Conservation (phyloP, 2,888 invertebrate genomes). For the Embidobia sp. region DNA sequence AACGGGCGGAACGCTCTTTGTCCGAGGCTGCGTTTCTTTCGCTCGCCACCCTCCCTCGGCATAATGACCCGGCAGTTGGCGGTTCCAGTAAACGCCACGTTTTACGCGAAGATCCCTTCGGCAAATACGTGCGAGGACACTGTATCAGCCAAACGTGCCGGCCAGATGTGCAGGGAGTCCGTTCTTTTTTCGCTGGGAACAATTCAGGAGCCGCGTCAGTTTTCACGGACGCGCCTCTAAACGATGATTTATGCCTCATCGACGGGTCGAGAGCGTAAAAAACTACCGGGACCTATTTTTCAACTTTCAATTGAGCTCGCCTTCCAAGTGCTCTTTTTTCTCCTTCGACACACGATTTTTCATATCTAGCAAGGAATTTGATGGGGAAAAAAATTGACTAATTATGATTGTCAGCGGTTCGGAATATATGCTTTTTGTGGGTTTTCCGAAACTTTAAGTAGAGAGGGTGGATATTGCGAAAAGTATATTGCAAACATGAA, state of each 20-base stretch:
- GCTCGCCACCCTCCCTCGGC: constrained; percentile 24
- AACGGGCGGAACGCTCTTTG: constrained; percentile 22
- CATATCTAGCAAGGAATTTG: too few relatives aligned
- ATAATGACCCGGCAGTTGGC: constrained; percentile 62
- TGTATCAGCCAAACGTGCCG: constrained; percentile 51
- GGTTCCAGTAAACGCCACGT: constrained; percentile 62
- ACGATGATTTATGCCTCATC: constrained; percentile 26
- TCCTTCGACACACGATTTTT: too few relatives aligned
- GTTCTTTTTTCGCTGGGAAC: constrained; percentile 16
- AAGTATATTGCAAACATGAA: too few relatives aligned
- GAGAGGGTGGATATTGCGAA: too few relatives aligned
- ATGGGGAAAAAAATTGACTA: too few relatives aligned
- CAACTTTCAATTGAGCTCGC: constrained; percentile 8
- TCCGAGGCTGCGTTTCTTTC: not conserved
- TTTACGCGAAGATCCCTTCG: constrained; percentile 60
- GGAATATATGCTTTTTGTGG: too few relatives aligned
- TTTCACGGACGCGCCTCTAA: constrained; percentile 19
- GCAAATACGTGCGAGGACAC: constrained; percentile 56
- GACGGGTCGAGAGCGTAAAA: not conserved
- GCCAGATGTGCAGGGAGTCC: constrained; percentile 52
- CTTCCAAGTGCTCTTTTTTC: too few relatives aligned
- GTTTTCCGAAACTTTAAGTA: too few relatives aligned
- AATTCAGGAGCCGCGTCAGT: constrained; percentile 26
- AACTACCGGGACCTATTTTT: constrained; percentile 8
- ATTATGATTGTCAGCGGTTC: too few relatives aligned